These are phyloP conservation scores for Tipula unca DNA, from an alignment of 2,888 invertebrate species.

Conservation along the genomic window DNA sequence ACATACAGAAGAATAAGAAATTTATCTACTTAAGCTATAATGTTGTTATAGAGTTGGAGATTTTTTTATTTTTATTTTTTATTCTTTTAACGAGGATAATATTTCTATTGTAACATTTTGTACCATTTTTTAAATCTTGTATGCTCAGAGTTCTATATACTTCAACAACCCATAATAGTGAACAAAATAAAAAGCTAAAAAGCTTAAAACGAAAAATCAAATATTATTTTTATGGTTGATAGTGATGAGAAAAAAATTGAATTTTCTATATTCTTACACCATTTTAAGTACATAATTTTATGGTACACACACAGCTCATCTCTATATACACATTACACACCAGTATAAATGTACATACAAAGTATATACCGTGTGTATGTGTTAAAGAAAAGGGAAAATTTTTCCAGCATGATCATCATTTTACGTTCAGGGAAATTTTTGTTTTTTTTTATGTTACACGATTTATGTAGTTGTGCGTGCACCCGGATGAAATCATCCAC, in stretches of 20 bases:
- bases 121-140: not conserved
- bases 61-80: not conserved
- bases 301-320: not conserved
- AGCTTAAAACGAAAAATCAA: not conserved
- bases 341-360: too few species aligned
- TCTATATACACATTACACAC: too few species aligned
- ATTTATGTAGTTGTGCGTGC: not conserved
- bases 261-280: not conserved
- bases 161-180: not conserved
- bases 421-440: not conserved
- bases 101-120: conserved; percentile 1
- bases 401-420: not conserved
- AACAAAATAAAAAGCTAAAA: not conserved
- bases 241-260: not conserved
- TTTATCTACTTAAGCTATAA: not conserved
- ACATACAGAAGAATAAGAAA: not conserved
- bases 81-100: not conserved
- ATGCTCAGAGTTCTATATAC: not conserved
- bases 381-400: not conserved
- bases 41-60: not conserved
- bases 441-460: not conserved
- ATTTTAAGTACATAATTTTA: not conserved
- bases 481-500: not conserved
- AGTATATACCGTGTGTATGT: not conserved
- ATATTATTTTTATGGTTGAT: conserved; percentile 8